Evolutionary conservation across 2,888 invertebrate genomes (phyloP).

Genomic region (Actias luna): DNA sequence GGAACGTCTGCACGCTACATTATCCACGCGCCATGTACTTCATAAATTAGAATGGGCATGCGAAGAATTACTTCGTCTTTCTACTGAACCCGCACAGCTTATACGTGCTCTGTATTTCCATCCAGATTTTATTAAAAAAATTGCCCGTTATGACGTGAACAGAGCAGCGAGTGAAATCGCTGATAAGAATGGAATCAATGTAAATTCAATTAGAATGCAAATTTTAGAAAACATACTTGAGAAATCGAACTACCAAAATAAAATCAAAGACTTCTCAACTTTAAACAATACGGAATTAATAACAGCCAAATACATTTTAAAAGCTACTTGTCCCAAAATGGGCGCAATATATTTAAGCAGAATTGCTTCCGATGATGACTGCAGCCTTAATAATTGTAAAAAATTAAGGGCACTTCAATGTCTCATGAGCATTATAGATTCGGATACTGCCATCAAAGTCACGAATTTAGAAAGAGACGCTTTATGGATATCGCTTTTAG

Average conservation of each 20-base stretch:
- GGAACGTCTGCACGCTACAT: constrained; percentile 69
- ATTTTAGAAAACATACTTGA: constrained; percentile 73
- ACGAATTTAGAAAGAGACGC: constrained; percentile 63
- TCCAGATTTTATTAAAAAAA: constrained; percentile 66
- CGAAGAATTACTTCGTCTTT: constrained; percentile 69
- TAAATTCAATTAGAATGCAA: constrained; percentile 72
- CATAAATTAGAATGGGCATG: constrained; percentile 75
- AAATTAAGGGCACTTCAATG: constrained; percentile 76
- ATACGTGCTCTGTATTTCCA: constrained; percentile 72
- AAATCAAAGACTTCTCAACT: constrained; percentile 44
- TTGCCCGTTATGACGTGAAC: constrained; percentile 68
- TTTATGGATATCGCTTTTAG: constrained; percentile 70
- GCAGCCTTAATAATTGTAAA: constrained; percentile 70
- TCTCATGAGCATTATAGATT: constrained; percentile 71
- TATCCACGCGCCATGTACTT: constrained; percentile 73
- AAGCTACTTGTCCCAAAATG: constrained; percentile 78
- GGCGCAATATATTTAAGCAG: constrained; percentile 75
- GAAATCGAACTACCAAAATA: constrained; percentile 50
- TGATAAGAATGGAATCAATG: constrained; percentile 73
- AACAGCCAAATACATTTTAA: constrained; percentile 75
- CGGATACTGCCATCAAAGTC: constrained; percentile 72
- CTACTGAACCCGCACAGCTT: constrained; percentile 72
- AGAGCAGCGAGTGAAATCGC: constrained; percentile 76
- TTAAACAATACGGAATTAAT: constrained; percentile 63
- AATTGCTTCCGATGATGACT: constrained; percentile 74